These are phyloP conservation scores for Euproctis similis DNA, from an alignment of 2,888 invertebrate species.

Conservation along the genomic window DNA sequence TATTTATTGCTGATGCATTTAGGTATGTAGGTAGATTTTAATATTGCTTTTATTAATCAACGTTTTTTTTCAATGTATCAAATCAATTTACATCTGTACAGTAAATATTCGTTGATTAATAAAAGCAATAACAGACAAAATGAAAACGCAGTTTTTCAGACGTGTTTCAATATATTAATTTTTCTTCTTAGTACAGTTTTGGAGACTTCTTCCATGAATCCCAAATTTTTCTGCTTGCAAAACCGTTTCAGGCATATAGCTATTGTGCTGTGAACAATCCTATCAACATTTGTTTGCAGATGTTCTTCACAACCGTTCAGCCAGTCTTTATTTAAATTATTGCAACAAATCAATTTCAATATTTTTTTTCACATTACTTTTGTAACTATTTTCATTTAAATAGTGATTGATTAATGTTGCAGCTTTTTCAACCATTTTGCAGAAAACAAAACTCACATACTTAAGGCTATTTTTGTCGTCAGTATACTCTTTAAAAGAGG, in stretches of 20 bases:
- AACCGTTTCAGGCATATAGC: conserved; percentile 1
- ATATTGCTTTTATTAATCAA: no score
- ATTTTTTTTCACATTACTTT: background rate
- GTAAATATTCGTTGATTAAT: no score
- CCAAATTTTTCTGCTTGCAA: background rate
- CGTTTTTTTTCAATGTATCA: no score
- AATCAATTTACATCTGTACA: no score
- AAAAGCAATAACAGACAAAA: no score
- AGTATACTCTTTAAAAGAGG: background rate
- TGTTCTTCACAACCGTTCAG: background rate
- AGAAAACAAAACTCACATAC: background rate
- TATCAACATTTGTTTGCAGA: background rate
- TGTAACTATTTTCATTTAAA: background rate
- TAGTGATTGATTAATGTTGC: background rate
- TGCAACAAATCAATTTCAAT: background rate
- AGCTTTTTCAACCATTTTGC: background rate
- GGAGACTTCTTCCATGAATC: no score
- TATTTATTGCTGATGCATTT: no score
- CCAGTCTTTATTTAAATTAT: background rate
- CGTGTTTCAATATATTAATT: no score
- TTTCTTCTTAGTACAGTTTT: no score
- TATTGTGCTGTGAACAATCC: background rate
- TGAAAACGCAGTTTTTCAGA: no score
- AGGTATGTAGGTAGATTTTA: no score
- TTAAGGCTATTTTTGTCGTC: background rate